Percentiles rank a stretch among this genome's conserved stretches.
phyloP scores from a whole-genome alignment of 2,888 invertebrate species.

The Catocala nupta region DNA sequence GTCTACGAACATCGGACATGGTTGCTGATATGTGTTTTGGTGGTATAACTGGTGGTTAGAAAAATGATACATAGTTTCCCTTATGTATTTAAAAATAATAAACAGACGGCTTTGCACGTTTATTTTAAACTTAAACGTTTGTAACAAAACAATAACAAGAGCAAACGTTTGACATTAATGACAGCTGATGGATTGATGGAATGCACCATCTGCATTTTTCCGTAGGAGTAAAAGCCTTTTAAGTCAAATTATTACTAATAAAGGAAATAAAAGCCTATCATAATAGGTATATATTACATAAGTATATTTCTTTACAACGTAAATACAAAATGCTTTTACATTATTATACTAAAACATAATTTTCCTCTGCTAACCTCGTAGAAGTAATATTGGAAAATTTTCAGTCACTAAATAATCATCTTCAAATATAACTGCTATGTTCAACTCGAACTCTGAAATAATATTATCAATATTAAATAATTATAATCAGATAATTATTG shows the following conservation, averaged over 20 bases:
- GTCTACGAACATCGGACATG: constrained; percentile 44
- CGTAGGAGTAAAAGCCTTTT: too few relatives aligned
- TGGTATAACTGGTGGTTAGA: constrained; percentile 70
- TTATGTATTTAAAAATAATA: constrained; percentile 9
- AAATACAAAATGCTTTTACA: background rate
- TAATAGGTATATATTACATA: background rate
- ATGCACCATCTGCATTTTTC: too few relatives aligned
- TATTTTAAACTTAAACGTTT: too few relatives aligned
- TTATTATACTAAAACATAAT: constrained; percentile 1
- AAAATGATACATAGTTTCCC: constrained; percentile 51
- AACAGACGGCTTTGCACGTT: background rate
- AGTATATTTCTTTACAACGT: background rate
- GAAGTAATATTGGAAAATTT: constrained; percentile 93
- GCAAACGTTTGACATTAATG: too few relatives aligned
- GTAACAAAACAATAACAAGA: too few relatives aligned
- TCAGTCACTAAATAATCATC: constrained; percentile 98
- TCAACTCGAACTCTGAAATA: constrained; percentile 96
- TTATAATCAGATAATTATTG: background rate
- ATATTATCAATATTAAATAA: constrained; percentile 5
- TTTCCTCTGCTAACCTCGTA: constrained; percentile 66
- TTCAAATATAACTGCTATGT: constrained; percentile 96
- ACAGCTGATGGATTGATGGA: too few relatives aligned
- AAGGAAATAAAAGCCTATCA: too few relatives aligned
- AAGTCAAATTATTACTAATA: too few relatives aligned
- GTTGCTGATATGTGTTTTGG: constrained; percentile 53